A percentile compares a stretch with the other conserved stretches of the same genome.
These are phyloP conservation scores for Alouatta palliata DNA, from an alignment of 2,113 vertebrate genomes.

Conservation along the genomic window DNA sequence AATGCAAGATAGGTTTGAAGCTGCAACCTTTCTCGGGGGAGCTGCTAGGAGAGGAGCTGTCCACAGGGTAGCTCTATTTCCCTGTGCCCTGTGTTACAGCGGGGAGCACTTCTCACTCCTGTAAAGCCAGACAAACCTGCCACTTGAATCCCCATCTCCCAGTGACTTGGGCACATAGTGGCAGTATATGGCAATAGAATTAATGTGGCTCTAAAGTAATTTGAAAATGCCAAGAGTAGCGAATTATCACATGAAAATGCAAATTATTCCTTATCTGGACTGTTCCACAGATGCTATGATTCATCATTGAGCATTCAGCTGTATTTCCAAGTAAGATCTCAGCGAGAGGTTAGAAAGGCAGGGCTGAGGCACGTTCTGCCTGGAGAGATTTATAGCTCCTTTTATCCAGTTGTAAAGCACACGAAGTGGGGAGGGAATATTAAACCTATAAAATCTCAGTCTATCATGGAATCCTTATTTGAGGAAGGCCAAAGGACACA, in stretches of 20 bases:
- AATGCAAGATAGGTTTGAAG: not conserved
- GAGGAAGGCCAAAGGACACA: conserved; percentile 61
- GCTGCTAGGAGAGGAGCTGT: not conserved
- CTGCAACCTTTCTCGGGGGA: not conserved
- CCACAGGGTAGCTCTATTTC: not conserved
- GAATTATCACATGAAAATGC: conserved; percentile 82
- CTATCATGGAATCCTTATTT: conserved; percentile 69
- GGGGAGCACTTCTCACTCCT: not conserved
- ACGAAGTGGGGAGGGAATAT: conserved; percentile 71
- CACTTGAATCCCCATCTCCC: conserved; percentile 16
- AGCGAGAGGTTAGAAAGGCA: conserved; percentile 50
- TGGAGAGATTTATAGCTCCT: conserved; percentile 82
- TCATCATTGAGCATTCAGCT: conserved; percentile 80
- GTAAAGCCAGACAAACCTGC: conserved; percentile 43
- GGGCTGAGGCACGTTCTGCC: conserved; percentile 53
- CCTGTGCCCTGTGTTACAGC: rapidly evolving
- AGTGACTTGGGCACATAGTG: conserved; percentile 11
- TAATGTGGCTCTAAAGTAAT: conserved; percentile 81
- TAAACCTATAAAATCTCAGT: conserved; percentile 76
- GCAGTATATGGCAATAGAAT: conserved; percentile 70
- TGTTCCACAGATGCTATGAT: conserved; percentile 81
- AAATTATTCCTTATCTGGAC: conserved; percentile 81
- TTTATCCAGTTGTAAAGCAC: conserved; percentile 79
- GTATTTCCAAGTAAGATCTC: conserved; percentile 79
- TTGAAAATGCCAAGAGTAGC: conserved; percentile 72